phyloP scores from a whole-genome alignment of 1,140 invertebrate species.

The Drosophila bipectinata region DNA sequence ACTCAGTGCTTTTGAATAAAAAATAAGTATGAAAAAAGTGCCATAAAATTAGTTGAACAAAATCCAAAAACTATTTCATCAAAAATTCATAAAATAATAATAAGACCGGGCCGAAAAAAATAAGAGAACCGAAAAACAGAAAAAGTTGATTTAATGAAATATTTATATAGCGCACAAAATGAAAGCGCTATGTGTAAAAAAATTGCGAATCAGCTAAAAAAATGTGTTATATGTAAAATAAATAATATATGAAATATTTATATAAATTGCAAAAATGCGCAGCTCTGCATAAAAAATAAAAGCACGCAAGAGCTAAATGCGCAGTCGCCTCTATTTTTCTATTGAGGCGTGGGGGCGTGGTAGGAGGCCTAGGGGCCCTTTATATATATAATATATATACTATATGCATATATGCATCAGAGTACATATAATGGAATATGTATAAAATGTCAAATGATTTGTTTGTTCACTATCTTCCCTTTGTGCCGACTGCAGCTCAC shows the following conservation, averaged over 20 bases:
- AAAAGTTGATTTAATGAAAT: constrained; percentile 77
- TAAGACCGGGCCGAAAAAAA: constrained; percentile 42
- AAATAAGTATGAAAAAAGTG: constrained; percentile 39
- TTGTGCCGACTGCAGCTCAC: constrained; percentile 29
- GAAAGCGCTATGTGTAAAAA: constrained; percentile 22
- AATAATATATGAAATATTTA: constrained; percentile 82
- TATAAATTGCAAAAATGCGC: constrained; percentile 79
- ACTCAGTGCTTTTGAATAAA: constrained; percentile 3
- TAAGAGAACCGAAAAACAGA: constrained; percentile 40
- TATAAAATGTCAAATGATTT: constrained; percentile 73
- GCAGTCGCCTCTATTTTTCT: constrained; percentile 79
- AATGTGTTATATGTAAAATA: constrained; percentile 71
- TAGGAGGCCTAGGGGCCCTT: constrained; percentile 8
- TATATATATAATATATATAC: constrained; percentile 31
- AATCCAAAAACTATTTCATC: constrained; percentile 78
- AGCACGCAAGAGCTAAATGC: constrained; percentile 65
- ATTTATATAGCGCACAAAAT: constrained; percentile 72
- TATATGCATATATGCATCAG: constrained; percentile 31
- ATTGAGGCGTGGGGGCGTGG: constrained; percentile 41
- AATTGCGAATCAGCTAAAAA: constrained; percentile 46
- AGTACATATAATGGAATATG: constrained; percentile 61
- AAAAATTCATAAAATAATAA: constrained; percentile 76
- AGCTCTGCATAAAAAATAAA: constrained; percentile 61
- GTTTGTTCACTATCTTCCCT: constrained; percentile 25
- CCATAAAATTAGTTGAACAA: constrained; percentile 68